These are phyloP conservation scores for Cactoblastis cactorum DNA, from an alignment of 2,888 invertebrate species.

Conservation along the genomic window DNA sequence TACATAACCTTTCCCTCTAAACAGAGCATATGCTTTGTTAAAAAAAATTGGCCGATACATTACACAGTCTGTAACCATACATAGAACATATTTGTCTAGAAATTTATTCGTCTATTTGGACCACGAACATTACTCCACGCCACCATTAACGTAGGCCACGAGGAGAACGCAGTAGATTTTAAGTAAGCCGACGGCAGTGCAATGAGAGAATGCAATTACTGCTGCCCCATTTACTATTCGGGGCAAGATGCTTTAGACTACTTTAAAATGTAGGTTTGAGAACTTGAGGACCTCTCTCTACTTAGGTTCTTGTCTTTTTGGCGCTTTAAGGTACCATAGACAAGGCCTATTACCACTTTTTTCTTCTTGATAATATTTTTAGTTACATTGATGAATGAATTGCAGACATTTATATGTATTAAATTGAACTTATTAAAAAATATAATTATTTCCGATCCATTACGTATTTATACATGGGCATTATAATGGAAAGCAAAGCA, in stretches of 20 bases:
- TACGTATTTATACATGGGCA: no score
- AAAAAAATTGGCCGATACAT: no score
- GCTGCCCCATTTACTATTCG: constrained; percentile 23
- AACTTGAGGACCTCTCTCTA: not conserved
- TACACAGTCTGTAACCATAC: no score
- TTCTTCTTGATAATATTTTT: no score
- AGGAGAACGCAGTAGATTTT: constrained; percentile 1
- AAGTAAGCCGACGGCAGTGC: constrained; percentile 1
- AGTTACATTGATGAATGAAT: no score
- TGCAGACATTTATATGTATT: no score
- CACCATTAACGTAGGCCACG: not conserved
- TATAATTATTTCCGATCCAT: no score
- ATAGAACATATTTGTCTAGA: no score
- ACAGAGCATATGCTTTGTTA: no score
- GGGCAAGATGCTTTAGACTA: constrained; percentile 20
- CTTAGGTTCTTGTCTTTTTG: constrained; percentile 7
- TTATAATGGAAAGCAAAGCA: no score
- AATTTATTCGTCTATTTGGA: not conserved
- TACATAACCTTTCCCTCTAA: no score
- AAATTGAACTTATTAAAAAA: no score
- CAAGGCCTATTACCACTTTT: not conserved
- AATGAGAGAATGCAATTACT: constrained; percentile 26
- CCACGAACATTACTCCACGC: not conserved
- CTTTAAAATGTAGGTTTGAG: constrained; percentile 19
- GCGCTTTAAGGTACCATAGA: not conserved